These are phyloP conservation scores for Drosophila pullipes DNA, from an alignment of 2,888 invertebrate genomes.

Conservation along the genomic window DNA sequence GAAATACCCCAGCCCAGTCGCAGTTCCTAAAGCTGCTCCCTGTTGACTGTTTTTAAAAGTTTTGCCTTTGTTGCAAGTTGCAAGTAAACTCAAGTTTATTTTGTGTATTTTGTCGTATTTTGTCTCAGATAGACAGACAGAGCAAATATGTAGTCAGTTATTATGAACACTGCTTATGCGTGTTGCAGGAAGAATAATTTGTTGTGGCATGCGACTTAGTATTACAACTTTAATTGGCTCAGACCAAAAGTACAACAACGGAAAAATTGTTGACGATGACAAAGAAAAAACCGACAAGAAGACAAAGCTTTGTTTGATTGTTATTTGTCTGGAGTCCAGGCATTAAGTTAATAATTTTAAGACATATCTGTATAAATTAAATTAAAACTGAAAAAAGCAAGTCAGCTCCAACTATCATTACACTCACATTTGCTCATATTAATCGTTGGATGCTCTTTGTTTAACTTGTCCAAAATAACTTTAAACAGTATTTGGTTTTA, in stretches of 20 bases:
- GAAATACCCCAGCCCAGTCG: neutral
- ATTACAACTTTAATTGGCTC: constrained; percentile 70
- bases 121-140: constrained; percentile 3
- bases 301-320: constrained; percentile 14
- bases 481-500: neutral
- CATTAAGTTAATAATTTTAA: neutral
- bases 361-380: neutral
- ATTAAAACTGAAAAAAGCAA: neutral
- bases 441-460: neutral
- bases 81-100: constrained; percentile 50
- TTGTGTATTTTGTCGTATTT: constrained; percentile 10
- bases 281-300: constrained; percentile 11
- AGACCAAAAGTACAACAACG: constrained; percentile 20
- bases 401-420: neutral
- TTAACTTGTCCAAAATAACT: neutral
- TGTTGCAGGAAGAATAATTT: constrained; percentile 63
- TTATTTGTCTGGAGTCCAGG: constrained; percentile 1
- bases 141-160: constrained; percentile 31
- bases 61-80: constrained; percentile 43
- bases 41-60: constrained; percentile 34
- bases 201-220: constrained; percentile 59
- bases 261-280: constrained; percentile 35
- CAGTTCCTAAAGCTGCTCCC: constrained; percentile 3
- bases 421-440: neutral
- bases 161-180: constrained; percentile 35